phyloP scores from a whole-genome alignment of 2,888 invertebrate genomes.

The Eutolmus rufibarbis region DNA sequence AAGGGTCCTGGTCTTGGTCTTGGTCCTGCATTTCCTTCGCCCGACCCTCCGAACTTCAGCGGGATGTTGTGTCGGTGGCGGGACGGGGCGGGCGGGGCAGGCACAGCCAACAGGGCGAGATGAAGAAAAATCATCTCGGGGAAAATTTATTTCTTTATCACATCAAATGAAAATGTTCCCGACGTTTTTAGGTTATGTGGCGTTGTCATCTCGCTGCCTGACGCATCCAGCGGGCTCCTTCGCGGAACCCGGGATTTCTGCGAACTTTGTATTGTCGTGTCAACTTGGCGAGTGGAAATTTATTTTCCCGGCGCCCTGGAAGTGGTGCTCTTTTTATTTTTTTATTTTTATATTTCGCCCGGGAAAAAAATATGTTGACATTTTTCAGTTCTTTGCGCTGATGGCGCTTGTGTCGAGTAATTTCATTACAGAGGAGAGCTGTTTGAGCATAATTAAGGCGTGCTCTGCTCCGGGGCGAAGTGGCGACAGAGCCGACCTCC shows the following conservation, averaged over 20 bases:
- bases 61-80: neutral
- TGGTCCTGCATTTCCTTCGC: neutral
- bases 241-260: neutral
- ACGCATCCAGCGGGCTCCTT: neutral
- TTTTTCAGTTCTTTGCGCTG: neutral
- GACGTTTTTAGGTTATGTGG: neutral
- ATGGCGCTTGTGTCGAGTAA: neutral
- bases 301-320: neutral
- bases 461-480: neutral
- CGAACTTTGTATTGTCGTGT: neutral
- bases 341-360: neutral
- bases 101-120: neutral
- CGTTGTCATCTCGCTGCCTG: conserved; percentile 1
- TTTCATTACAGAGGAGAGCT: neutral
- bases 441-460: neutral
- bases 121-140: conserved; percentile 35
- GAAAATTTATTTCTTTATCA: conserved; percentile 37
- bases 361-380: neutral
- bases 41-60: neutral
- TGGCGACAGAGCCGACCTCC: neutral
- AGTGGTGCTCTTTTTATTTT: neutral
- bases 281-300: neutral
- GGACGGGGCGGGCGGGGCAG: neutral
- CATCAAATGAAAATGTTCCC: conserved; percentile 28
- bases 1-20: neutral